Evolutionary conservation across 2,113 vertebrate genomes (phyloP).

Genomic region (Aphyosemion australe): DNA sequence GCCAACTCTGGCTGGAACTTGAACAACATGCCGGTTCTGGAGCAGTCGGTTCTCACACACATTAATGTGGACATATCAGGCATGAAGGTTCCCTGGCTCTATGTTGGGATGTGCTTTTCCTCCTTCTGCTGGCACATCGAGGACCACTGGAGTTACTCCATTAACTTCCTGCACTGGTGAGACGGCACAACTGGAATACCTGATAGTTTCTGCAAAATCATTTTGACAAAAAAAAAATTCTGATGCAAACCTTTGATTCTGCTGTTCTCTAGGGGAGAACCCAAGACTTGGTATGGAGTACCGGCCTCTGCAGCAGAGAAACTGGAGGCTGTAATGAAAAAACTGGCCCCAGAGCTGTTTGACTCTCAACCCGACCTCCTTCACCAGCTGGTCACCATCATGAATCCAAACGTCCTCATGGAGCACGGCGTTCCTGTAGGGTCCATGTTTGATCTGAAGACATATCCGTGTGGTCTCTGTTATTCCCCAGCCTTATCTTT

Average conservation of each 20-base stretch:
- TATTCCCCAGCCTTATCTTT: not conserved
- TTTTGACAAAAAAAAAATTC: not conserved
- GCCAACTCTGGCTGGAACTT: conserved; percentile 97
- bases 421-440: conserved; percentile 94
- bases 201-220: too few relatives aligned
- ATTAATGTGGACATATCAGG: conserved; percentile 98
- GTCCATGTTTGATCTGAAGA: not conserved
- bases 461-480: not conserved
- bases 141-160: conserved; percentile 99
- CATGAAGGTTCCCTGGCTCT: conserved; percentile 99
- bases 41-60: conserved; percentile 95
- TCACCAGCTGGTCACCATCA: conserved; percentile 97
- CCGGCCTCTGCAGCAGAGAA: conserved; percentile 95
- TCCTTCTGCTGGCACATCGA: conserved; percentile 99
- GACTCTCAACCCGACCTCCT: conserved; percentile 96
- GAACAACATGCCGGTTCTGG: conserved; percentile 98
- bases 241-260: not conserved
- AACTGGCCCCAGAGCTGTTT: conserved; percentile 94
- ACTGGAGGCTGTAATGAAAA: conserved; percentile 96
- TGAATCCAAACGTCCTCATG: conserved; percentile 98
- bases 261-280: conserved; percentile 87
- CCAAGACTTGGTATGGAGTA: conserved; percentile 97
- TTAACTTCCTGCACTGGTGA: conserved; percentile 98
- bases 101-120: conserved; percentile 98
- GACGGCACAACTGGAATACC: conserved; percentile 9